Evolutionary conservation across 2,797 vertebrate genomes (phyloP), one percentile per base, ranked within the genome.

Genomic region (Chrosomus eos): DNA sequence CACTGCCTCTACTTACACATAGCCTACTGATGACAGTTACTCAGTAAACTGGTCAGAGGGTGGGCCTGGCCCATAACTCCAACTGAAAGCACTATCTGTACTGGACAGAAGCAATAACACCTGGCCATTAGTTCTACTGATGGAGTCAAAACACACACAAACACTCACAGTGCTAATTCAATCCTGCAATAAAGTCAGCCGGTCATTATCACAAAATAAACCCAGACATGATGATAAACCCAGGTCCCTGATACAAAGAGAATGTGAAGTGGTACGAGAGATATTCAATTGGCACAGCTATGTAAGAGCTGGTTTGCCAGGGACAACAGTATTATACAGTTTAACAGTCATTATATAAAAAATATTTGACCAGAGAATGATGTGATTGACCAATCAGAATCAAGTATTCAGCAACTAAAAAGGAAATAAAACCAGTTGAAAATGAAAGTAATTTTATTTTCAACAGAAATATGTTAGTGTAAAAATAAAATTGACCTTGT

Each of bases 11-110:
- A 38, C 71, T 85, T 51, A 72, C 83, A 71, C 60, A 70, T 74
- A 80, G 43, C 13, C 43, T 45, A 14, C 45, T 67, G 3, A 75
- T 38, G 16, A 66, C 38, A 81, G 85, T 88, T 91, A 86, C 89
- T 91, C 87, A 92, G 91, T 89, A 88, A 91, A 88, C 81, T 80
- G 82, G 86, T 82, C 67, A 72, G 75, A 88, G 89, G 90, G 91
- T 88, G 89, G 87, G 93, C 86, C 88, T 80, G 84, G 66, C 75
- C 90, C 86, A 89, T 89, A 89, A 89, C 88, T 85, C 80, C 62
- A 31, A 55, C 85, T 84, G 31, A 85, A 86, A 85, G 88, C 85
- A 90, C 88, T 73, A 82, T 87, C 87, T 90, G 86, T 84, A 86
- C 89, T 83, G 88, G 81, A 84, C 88, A 90, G 88, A 88, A 79